phyloP scores from a whole-genome alignment of 2,797 vertebrate genomes.

The Anabas testudineus region DNA sequence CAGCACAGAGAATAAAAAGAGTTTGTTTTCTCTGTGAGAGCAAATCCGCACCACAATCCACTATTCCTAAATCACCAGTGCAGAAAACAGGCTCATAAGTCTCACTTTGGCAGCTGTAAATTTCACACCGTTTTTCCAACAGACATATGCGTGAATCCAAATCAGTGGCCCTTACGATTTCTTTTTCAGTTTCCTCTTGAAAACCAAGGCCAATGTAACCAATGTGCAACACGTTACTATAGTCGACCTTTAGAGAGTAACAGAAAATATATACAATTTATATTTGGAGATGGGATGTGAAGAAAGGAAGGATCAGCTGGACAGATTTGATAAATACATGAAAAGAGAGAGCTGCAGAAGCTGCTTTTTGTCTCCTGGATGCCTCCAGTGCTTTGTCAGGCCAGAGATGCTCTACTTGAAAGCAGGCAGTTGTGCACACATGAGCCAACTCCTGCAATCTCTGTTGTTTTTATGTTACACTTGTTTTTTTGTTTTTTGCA shows the following conservation, averaged over 20 bases:
- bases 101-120: conserved; percentile 49
- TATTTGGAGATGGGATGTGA: conserved; percentile 36
- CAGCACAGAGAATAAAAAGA: conserved; percentile 55
- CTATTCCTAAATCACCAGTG: conserved; percentile 62
- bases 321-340: conserved; percentile 37
- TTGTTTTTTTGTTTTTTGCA: conserved; percentile 5
- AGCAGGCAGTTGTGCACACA: conserved; percentile 8
- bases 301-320: conserved; percentile 49
- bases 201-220: conserved; percentile 29
- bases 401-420: conserved; percentile 36
- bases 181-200: conserved; percentile 12
- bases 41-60: conserved; percentile 59
- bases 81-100: conserved; percentile 58
- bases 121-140: conserved; percentile 61
- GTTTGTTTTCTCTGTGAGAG: conserved; percentile 61
- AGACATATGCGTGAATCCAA: conserved; percentile 50
- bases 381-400: conserved; percentile 40
- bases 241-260: conserved; percentile 21
- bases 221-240: conserved; percentile 25
- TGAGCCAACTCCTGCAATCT: conserved; percentile 42
- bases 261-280: conserved; percentile 18
- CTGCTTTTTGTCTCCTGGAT: conserved; percentile 23
- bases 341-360: conserved; percentile 24
- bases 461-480: conserved; percentile 5
- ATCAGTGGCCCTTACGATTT: conserved; percentile 32